These are phyloP conservation scores for Chaitophorus viminalis DNA, from an alignment of 2,888 invertebrate genomes.

Conservation along the genomic window DNA sequence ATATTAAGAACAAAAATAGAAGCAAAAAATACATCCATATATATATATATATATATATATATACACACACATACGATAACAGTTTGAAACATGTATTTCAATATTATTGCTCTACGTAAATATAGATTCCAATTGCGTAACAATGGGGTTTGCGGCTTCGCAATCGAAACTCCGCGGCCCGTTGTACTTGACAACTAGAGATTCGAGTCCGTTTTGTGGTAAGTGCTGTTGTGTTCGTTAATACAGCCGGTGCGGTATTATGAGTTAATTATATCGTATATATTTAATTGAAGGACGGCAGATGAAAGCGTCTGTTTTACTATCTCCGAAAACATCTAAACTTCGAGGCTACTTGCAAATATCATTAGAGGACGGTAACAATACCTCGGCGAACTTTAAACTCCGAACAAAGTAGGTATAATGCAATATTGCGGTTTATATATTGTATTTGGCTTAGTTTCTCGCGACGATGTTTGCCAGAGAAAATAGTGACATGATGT, in stretches of 20 bases:
- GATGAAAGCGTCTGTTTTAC: constrained; percentile 69
- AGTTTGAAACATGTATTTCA: background rate
- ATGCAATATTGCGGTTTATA: background rate
- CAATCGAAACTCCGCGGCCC: constrained; percentile 69
- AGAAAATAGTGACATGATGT: background rate
- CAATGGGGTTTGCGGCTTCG: constrained; percentile 67
- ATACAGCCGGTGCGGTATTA: background rate
- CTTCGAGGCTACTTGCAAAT: constrained; percentile 69
- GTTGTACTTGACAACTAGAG: constrained; percentile 71
- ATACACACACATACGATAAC: background rate
- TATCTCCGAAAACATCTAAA: constrained; percentile 68
- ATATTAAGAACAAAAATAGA: background rate
- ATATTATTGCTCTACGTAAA: constrained; percentile 63
- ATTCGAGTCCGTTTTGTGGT: constrained; percentile 71
- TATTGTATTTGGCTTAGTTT: background rate
- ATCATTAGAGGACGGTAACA: constrained; percentile 65
- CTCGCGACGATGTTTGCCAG: background rate
- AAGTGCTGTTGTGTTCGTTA: constrained; percentile 64
- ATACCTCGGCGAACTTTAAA: constrained; percentile 46
- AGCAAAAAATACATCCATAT: background rate
- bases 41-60: too few species aligned
- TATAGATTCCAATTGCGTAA: constrained; percentile 65
- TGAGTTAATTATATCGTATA: constrained; percentile 22
- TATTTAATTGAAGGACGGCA: constrained; percentile 69
- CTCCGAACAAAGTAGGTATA: constrained; percentile 42